Conservation (phyloP, 2,888 invertebrate species). For the Drosophila quinaria region DNA sequence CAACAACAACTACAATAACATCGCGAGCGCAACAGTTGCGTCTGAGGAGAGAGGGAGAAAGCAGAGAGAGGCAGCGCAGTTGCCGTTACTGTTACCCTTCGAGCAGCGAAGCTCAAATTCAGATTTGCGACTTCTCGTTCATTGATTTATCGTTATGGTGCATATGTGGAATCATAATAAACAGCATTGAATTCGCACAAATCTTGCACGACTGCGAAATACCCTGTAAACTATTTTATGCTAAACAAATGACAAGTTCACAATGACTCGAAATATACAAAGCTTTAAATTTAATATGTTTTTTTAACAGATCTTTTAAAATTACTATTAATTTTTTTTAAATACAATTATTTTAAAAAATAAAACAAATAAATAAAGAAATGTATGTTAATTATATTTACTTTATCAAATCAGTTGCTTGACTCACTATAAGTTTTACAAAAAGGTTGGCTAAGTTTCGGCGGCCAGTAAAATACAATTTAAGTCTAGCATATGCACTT, state of each 20-base stretch:
- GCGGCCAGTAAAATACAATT: background rate
- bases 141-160: conserved; percentile 51
- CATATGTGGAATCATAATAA: conserved; percentile 11
- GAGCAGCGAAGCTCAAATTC: conserved; percentile 22
- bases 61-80: conserved; percentile 34
- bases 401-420: too few relatives aligned
- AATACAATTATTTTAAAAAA: too few relatives aligned
- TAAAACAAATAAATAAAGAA: too few relatives aligned
- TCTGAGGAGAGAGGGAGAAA: conserved; percentile 43
- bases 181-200: background rate
- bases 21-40: conserved; percentile 69
- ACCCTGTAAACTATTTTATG: background rate
- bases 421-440: too few relatives aligned
- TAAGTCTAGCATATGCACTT: background rate
- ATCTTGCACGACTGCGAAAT: background rate
- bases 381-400: too few relatives aligned
- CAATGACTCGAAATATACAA: too few relatives aligned
- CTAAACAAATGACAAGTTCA: too few relatives aligned
- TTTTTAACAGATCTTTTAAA: too few relatives aligned
- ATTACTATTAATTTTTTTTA: too few relatives aligned
- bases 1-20: conserved; percentile 42
- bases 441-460: too few relatives aligned
- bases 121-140: conserved; percentile 35
- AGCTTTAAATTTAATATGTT: too few relatives aligned
- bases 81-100: conserved; percentile 38